These are phyloP conservation scores for Anarrhichthys ocellatus DNA, from an alignment of 2,113 vertebrate genomes.

Conservation along the genomic window DNA sequence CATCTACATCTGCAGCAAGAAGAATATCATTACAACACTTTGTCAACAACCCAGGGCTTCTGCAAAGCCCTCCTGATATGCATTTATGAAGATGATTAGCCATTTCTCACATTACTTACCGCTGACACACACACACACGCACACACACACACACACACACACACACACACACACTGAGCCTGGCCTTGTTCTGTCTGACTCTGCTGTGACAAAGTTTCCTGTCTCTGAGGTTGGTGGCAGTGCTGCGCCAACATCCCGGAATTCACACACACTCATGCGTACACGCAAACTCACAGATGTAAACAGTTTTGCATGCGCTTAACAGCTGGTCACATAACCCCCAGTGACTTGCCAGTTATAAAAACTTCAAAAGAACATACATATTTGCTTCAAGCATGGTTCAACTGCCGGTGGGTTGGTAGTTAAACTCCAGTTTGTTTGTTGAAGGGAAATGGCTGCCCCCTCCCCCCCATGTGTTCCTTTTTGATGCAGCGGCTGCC, in stretches of 20 bases:
- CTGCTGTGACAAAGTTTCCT: conserved; percentile 66
- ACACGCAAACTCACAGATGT: conserved; percentile 60
- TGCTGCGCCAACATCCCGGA: conserved; percentile 64
- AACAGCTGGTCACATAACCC: conserved; percentile 72
- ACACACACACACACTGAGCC: not conserved
- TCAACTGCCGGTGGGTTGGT: conserved; percentile 46
- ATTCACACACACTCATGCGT: conserved; percentile 46
- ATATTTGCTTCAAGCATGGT: conserved; percentile 19
- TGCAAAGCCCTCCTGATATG: conserved; percentile 38
- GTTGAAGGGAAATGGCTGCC: conserved; percentile 49
- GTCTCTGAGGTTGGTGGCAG: conserved; percentile 61
- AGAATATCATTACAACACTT: conserved; percentile 30
- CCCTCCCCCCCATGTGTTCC: not conserved
- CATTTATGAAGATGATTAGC: conserved; percentile 50
- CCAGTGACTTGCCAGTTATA: conserved; percentile 67
- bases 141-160: conserved; percentile 8
- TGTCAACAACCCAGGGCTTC: conserved; percentile 47
- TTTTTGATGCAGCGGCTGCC: conserved; percentile 23
- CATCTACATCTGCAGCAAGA: conserved; percentile 25
- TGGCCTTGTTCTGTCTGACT: conserved; percentile 55
- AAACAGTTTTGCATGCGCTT: conserved; percentile 66
- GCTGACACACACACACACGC: conserved; percentile 8
- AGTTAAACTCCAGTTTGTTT: conserved; percentile 64
- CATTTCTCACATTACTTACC: conserved; percentile 18
- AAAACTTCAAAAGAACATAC: conserved; percentile 69